These are phyloP conservation scores for Cynoglossus semilaevis DNA, from an alignment of 2,113 vertebrate species.

Conservation along the genomic window DNA sequence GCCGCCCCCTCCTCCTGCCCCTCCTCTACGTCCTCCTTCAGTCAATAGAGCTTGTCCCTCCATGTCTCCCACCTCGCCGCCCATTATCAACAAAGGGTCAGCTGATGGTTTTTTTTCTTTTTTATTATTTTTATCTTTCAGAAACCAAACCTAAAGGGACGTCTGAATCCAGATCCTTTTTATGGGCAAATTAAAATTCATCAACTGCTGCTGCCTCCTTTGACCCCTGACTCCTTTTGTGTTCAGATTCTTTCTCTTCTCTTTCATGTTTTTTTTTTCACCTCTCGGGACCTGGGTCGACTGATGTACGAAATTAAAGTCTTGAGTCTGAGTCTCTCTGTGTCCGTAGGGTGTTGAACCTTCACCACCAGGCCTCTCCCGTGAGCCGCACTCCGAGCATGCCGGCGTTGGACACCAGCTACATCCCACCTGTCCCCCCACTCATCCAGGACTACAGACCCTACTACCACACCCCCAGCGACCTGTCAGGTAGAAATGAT, in stretches of 20 bases:
- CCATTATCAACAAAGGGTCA: slow-evolving; percentile 90
- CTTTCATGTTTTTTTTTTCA: too few species aligned
- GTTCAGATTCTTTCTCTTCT: too few species aligned
- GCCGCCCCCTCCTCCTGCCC: slow-evolving; percentile 42
- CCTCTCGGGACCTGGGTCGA: too few species aligned
- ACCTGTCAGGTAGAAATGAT: slow-evolving; percentile 84
- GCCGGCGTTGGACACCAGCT: slow-evolving; percentile 90
- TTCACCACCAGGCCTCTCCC: slow-evolving; percentile 92
- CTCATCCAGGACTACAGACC: slow-evolving; percentile 97
- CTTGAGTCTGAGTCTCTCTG: not conserved
- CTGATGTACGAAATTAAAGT: too few species aligned
- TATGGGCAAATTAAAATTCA: slow-evolving; percentile 33
- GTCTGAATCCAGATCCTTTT: slow-evolving; percentile 14
- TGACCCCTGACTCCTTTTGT: slow-evolving; percentile 11
- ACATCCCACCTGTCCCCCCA: slow-evolving; percentile 88
- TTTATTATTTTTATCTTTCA: too few species aligned
- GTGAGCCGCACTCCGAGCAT: slow-evolving; percentile 93
- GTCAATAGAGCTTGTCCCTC: slow-evolving; percentile 90
- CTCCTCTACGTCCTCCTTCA: slow-evolving; percentile 64
- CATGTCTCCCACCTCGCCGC: slow-evolving; percentile 86
- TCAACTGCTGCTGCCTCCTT: slow-evolving; percentile 21
- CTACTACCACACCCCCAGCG: slow-evolving; percentile 91
- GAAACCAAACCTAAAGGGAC: not conserved
- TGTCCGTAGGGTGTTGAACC: slow-evolving; percentile 81
- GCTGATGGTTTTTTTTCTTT: too few species aligned